Percentiles rank a stretch among this genome's conserved stretches.
Conservation (phyloP, 2,888 invertebrate species). For the Conchocele bisecta region DNA sequence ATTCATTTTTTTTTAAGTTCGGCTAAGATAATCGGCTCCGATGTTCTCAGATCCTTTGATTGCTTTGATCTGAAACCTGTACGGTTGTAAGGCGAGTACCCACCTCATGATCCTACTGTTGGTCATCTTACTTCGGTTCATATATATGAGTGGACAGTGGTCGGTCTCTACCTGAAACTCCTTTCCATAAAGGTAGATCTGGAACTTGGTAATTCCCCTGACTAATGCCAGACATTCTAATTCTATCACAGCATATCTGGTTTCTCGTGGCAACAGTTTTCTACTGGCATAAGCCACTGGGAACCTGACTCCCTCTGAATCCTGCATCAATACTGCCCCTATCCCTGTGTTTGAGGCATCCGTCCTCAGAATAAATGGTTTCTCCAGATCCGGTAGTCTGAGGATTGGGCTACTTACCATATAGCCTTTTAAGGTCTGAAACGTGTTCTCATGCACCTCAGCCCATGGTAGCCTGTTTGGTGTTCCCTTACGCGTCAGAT, state of each 20-base stretch:
- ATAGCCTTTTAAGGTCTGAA: not conserved
- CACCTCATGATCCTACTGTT: conserved; percentile 56
- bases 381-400: conserved; percentile 23
- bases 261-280: conserved; percentile 48
- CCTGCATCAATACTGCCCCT: conserved; percentile 53
- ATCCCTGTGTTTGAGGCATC: conserved; percentile 56
- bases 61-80: conserved; percentile 18
- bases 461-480: not conserved
- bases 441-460: not conserved
- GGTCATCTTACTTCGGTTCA: conserved; percentile 39
- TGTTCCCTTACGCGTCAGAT: not conserved
- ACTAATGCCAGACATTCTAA: conserved; percentile 56
- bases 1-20: no score
- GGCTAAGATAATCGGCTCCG: conserved; percentile 27
- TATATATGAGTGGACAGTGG: conserved; percentile 48
- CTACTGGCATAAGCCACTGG: conserved; percentile 58
- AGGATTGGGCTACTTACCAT: not conserved
- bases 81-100: conserved; percentile 45
- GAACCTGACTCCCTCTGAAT: conserved; percentile 31
- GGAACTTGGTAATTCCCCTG: conserved; percentile 49
- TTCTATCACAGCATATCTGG: conserved; percentile 52
- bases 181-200: conserved; percentile 47
- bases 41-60: conserved; percentile 45
- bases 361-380: conserved; percentile 40
- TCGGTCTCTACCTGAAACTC: conserved; percentile 58